phyloP scores from a whole-genome alignment of 2,888 invertebrate species.

The Cinara cedri region DNA sequence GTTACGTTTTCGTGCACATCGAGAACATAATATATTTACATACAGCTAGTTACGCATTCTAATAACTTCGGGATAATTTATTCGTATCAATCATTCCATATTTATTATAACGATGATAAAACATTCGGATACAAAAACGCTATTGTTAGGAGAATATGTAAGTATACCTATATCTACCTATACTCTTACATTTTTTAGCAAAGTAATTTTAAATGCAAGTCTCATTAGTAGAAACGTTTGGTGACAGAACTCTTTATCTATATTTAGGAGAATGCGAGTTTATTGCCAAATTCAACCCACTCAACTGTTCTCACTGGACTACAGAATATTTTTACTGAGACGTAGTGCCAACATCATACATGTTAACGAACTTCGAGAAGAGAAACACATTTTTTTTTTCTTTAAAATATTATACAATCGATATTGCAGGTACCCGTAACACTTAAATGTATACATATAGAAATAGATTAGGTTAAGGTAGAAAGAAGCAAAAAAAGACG shows the following conservation, averaged over 20 bases:
- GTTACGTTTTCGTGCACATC: too few species aligned
- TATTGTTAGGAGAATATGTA: too few species aligned
- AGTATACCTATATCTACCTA: too few species aligned
- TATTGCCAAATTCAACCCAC: slow-evolving; percentile 49
- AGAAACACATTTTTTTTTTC: slow-evolving; percentile 19
- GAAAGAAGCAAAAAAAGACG: too few species aligned
- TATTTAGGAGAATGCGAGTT: slow-evolving; percentile 29
- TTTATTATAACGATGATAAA: too few species aligned
- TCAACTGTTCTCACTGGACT: slow-evolving; percentile 43
- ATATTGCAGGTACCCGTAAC: not conserved
- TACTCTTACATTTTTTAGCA: not conserved
- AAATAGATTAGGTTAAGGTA: too few species aligned
- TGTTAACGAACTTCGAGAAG: slow-evolving; percentile 46
- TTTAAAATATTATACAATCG: slow-evolving; percentile 13
- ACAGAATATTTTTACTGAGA: slow-evolving; percentile 34
- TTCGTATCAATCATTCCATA: too few species aligned
- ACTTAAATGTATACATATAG: not conserved
- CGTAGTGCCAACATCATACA: slow-evolving; percentile 40
- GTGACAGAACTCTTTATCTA: slow-evolving; percentile 51
- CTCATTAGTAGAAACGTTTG: slow-evolving; percentile 44
- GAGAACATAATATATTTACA: too few species aligned
- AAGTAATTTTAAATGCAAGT: slow-evolving; percentile 35
- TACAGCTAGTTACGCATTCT: too few species aligned
- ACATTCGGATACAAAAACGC: too few species aligned
- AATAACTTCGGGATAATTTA: too few species aligned